A percentile compares a stretch with the other conserved stretches of the same genome.
Evolutionary conservation across 2,113 vertebrate genomes (phyloP).

Genomic region (Arothron firmamentum): DNA sequence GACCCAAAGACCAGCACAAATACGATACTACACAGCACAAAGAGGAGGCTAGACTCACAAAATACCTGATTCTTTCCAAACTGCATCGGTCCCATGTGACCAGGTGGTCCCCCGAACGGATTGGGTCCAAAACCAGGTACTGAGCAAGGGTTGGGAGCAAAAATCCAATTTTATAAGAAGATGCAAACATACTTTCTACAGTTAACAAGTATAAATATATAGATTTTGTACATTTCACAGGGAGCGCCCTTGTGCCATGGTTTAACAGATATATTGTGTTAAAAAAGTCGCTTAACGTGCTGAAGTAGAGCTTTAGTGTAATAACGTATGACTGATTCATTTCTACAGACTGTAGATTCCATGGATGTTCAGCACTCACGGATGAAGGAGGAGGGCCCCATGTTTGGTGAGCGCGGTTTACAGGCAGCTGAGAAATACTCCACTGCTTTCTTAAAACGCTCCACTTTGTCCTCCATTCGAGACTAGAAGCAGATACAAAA

Average conservation of each 20-base stretch:
- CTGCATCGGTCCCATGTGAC: conserved; percentile 79
- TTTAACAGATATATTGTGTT: too few species aligned
- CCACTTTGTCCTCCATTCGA: conserved; percentile 89
- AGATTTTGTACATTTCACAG: too few species aligned
- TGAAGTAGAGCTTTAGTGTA: too few species aligned
- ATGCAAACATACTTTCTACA: too few species aligned
- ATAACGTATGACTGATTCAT: too few species aligned
- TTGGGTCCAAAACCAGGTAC: conserved; percentile 82
- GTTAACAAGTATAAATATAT: too few species aligned
- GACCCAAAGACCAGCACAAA: conserved; percentile 20
- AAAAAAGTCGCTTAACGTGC: too few species aligned
- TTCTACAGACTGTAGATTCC: too few species aligned
- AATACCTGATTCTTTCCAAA: conserved; percentile 83
- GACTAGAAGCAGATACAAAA: conserved; percentile 70
- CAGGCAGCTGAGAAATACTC: conserved; percentile 89
- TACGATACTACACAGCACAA: neutral
- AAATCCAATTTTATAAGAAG: neutral
- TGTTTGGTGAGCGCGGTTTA: conserved; percentile 80
- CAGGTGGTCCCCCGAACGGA: conserved; percentile 81
- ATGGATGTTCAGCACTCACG: conserved; percentile 73
- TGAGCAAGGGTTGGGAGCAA: conserved; percentile 23
- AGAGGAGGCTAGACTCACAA: neutral
- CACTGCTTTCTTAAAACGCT: conserved; percentile 90
- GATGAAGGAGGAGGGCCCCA: conserved; percentile 81
- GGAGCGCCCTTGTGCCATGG: too few species aligned